Base-by-base conservation (phyloP, 2,113 vertebrate genomes). In the Rynchops niger region DNA sequence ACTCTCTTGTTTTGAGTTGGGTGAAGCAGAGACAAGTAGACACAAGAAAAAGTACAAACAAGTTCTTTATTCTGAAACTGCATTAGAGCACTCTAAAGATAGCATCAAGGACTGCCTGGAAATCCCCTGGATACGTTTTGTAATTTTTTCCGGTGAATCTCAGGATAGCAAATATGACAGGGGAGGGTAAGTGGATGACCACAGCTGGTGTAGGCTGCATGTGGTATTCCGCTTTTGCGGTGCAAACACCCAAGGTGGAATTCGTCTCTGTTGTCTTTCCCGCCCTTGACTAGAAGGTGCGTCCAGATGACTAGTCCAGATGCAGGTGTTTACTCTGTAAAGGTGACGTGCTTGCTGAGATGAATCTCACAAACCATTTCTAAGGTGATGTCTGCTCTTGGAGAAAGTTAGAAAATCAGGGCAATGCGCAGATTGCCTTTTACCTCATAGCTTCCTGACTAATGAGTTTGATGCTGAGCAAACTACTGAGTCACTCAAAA, bases 31-130 rank as follows among this genome's bases (percentile, higher is more conserved):
- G 82, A 77, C 94, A 94, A 97, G 96, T 93, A 97, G 84, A 95
- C 87, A 94, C 97, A 96, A 89, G 95, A 95, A 96, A 95, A 95
- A 96, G 50, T 82, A 95, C 82, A 94, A 96, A 77, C 73, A 73
- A 88, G 49, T 72, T 88, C 93, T 91, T 95, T 94, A 90, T 94
- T 94, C 86, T 25, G 32, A 95, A 95, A 89, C 70, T 87, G 78
- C 84, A 80, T 66, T 85, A 94, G 42, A 87, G 66, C 78, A 73
- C 74, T 95, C 85, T 88, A 95, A 91, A 96, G 95, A 95, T 96
- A 97, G 91, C 88, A 97, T 95, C 93, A 94, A 94, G 94, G 86
- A 80, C 77, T 70, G 59, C 25, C 8, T 88, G 97, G 97, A 97
- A 97, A 95, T 94, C 95, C 95, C 95, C 97, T 96, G 95, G 96